Evolutionary conservation across 2,113 vertebrate genomes (phyloP), one percentile per base, ranked within the genome.

Genomic region (Glaucidium brasilianum): DNA sequence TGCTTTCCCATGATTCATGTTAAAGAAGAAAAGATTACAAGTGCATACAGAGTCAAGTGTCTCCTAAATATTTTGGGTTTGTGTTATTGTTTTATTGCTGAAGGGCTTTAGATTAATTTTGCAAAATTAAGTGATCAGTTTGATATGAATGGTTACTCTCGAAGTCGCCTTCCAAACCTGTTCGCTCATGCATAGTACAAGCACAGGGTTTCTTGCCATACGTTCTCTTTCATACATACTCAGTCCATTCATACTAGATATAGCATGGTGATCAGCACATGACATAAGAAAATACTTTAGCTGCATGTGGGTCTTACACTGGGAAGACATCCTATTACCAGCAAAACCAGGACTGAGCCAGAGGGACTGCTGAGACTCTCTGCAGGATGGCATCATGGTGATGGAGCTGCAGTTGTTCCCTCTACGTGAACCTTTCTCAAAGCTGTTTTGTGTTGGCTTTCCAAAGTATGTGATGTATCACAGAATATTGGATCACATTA

Each of bases 321-420:
- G 53, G n/a, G 12, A 41, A 60, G 60, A 32, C 26, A 19, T 32
- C 37, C 14, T n/a, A 15, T 52, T 59, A 39, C 29, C 25, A 18
- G 26, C 37, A 81, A 66, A 71, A 81, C 37, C 50, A 41, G n/a
- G 12, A 68, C 27, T 10, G 15, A 43, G 37, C 7, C 15, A 15
- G 71, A 37, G 60, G 21, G 30, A 29, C n/a, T 34, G 43, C 37
- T 41, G 43, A 47, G 75, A 25, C 11, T 0, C 11, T 0, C 0
- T 29, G 22, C 30, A 66, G 45, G 19, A 66, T 34, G n/a, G 43
- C 62, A 45, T 12, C 14, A 4, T 21, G 26, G 34, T 29, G 52
- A 11, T 35, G 20, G 53, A 39, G 27, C 30, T 74, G 41, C 67
- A 26, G 19, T 74, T 49, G 12, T 68, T 79, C 27, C 23, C 35